These are phyloP conservation scores for Catamblyrhynchus diadema DNA, from an alignment of 2,797 vertebrate genomes.

Conservation along the genomic window DNA sequence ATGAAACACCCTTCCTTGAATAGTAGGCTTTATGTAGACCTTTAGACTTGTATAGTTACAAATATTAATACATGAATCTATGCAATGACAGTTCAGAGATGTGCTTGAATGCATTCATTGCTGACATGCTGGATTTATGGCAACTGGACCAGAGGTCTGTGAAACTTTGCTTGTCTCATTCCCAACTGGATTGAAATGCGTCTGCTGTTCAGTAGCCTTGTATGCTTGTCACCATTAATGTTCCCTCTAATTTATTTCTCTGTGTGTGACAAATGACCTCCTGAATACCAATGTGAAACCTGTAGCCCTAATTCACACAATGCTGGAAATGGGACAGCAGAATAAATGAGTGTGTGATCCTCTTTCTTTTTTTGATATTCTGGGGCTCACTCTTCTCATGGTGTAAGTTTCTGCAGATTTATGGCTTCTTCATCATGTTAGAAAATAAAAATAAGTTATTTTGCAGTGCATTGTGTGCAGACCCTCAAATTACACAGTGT, in stretches of 20 bases:
- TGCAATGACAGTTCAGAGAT: not conserved
- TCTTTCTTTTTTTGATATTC: not conserved
- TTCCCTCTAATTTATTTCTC: not conserved
- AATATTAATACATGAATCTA: not conserved
- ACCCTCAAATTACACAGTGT: not conserved
- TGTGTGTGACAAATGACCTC: slow-evolving; percentile 1
- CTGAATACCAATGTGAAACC: not conserved
- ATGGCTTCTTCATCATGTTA: not conserved
- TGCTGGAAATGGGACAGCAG: not conserved
- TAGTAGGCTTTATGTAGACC: not conserved
- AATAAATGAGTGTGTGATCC: not conserved
- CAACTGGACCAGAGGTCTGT: not conserved
- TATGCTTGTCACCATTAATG: not conserved
- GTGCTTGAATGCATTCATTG: not conserved
- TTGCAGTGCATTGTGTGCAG: not conserved
- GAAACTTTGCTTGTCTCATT: not conserved
- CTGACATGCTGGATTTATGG: not conserved
- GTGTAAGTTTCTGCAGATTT: not conserved
- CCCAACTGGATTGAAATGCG: not conserved
- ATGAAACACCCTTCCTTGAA: not conserved
- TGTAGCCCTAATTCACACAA: not conserved
- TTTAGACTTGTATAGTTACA: not conserved
- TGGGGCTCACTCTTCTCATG: not conserved
- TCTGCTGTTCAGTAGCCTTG: not conserved
- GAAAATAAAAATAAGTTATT: not conserved